These are phyloP conservation scores for Drosophila prostipennis DNA, from an alignment of 2,888 invertebrate species.

Conservation along the genomic window DNA sequence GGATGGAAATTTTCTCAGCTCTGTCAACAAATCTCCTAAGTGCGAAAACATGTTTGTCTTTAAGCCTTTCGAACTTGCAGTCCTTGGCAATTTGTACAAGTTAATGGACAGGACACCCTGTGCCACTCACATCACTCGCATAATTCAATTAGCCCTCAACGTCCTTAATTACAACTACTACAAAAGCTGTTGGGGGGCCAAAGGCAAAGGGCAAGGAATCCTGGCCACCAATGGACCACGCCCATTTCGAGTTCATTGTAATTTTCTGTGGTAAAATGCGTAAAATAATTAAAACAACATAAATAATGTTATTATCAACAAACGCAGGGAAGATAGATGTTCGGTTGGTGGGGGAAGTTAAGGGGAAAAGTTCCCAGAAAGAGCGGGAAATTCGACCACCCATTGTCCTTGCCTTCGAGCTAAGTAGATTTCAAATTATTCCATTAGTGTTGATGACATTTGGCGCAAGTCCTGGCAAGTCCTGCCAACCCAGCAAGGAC, in stretches of 20 bases:
- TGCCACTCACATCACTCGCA: constrained; percentile 36
- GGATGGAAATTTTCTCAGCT: constrained; percentile 5
- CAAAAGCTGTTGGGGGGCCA: constrained; percentile 28
- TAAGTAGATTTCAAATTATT: constrained; percentile 80
- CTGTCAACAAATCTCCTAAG: constrained; percentile 42
- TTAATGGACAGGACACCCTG: constrained; percentile 47
- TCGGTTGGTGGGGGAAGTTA: too few relatives aligned
- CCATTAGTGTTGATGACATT: constrained; percentile 79
- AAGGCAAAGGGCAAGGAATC: constrained; percentile 26
- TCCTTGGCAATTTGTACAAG: constrained; percentile 26
- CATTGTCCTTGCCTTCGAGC: constrained; percentile 53
- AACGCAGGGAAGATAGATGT: constrained; percentile 12
- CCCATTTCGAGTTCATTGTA: constrained; percentile 48
- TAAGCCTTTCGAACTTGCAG: constrained; percentile 32
- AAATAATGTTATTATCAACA: constrained; percentile 60
- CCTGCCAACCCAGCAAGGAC: neutral
- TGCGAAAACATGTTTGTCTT: constrained; percentile 44
- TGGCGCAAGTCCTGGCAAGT: constrained; percentile 33
- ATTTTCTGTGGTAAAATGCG: constrained; percentile 56
- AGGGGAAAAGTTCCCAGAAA: neutral
- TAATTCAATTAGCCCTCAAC: constrained; percentile 69
- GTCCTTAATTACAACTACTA: constrained; percentile 63
- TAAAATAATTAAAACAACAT: constrained; percentile 78
- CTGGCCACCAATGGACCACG: constrained; percentile 35
- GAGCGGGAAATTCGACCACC: constrained; percentile 15